A percentile compares a stretch with the other conserved stretches of the same genome.
These are phyloP conservation scores for Crotalus adamanteus DNA, from an alignment of 2,797 vertebrate genomes.

Conservation along the genomic window DNA sequence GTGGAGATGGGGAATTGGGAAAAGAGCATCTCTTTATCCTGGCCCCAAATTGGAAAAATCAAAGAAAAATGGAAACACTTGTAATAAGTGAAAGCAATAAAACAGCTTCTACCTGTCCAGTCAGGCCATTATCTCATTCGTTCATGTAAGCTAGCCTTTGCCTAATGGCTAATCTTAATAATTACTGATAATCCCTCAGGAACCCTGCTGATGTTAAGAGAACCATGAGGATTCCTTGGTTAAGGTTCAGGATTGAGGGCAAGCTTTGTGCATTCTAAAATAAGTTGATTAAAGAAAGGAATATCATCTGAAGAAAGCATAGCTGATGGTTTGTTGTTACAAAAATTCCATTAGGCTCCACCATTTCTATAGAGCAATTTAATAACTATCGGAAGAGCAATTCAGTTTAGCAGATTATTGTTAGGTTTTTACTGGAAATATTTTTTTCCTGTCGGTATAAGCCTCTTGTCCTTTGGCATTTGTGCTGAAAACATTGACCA, in stretches of 20 bases:
- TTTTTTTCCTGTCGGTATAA: background rate
- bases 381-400: background rate
- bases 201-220: slow-evolving; percentile 11
- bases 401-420: background rate
- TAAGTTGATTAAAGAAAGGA: background rate
- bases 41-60: slow-evolving; percentile 16
- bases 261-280: background rate
- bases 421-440: slow-evolving; percentile 6
- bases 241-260: background rate
- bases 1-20: background rate
- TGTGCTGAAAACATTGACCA: background rate
- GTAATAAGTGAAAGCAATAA: slow-evolving; percentile 53
- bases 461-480: background rate
- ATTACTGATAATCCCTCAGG: slow-evolving; percentile 13
- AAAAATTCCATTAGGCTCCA: background rate
- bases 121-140: slow-evolving; percentile 31
- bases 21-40: background rate
- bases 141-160: background rate
- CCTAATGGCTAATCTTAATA: slow-evolving; percentile 1
- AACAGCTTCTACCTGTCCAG: slow-evolving; percentile 23
- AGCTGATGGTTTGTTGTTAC: background rate
- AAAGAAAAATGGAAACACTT: background rate
- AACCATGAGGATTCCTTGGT: background rate
- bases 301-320: slow-evolving; percentile 1
- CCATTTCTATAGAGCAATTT: background rate